A percentile compares a stretch with the other conserved stretches of the same genome.
Evolutionary conservation across 1,140 invertebrate species (phyloP).

Genomic region (Heterodera carotae): DNA sequence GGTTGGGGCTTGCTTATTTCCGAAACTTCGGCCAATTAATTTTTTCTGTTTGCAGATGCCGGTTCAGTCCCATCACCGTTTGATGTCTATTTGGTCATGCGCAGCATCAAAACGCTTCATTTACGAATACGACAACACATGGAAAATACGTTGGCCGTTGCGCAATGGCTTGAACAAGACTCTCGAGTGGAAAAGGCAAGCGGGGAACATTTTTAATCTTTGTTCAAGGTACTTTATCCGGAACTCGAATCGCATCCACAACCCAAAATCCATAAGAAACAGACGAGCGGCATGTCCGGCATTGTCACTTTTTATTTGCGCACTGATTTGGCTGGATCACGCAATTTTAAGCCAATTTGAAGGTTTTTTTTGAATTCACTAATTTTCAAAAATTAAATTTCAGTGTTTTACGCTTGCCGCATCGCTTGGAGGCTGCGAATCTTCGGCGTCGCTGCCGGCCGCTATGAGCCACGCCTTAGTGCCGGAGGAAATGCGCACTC

Average conservation of each 20-base stretch:
- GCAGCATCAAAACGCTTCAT: slow-evolving; percentile 89
- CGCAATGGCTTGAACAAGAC: slow-evolving; percentile 74
- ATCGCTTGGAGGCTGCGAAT: slow-evolving; percentile 70
- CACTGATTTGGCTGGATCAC: slow-evolving; percentile 76
- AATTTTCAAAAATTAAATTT: not conserved
- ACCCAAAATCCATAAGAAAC: slow-evolving; percentile 78
- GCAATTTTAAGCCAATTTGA: slow-evolving; percentile 73
- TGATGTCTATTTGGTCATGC: slow-evolving; percentile 88
- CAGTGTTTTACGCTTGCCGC: slow-evolving; percentile 68
- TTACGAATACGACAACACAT: slow-evolving; percentile 87
- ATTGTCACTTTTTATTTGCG: slow-evolving; percentile 87
- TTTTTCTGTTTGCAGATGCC: no score
- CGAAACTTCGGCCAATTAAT: no score
- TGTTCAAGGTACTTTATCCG: slow-evolving; percentile 71
- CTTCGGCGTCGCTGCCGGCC: slow-evolving; percentile 68
- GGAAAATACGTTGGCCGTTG: slow-evolving; percentile 77
- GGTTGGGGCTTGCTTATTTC: no score
- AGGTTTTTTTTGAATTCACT: slow-evolving; percentile 48
- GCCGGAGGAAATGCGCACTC: slow-evolving; percentile 71
- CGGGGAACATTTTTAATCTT: no score
- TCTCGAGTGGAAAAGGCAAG: slow-evolving; percentile 73
- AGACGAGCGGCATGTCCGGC: slow-evolving; percentile 73
- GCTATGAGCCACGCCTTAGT: slow-evolving; percentile 59
- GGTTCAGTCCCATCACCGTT: slow-evolving; percentile 92
- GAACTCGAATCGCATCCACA: slow-evolving; percentile 88